phyloP scores from a whole-genome alignment of 2,797 vertebrate species.

The Crocidura indochinensis region DNA sequence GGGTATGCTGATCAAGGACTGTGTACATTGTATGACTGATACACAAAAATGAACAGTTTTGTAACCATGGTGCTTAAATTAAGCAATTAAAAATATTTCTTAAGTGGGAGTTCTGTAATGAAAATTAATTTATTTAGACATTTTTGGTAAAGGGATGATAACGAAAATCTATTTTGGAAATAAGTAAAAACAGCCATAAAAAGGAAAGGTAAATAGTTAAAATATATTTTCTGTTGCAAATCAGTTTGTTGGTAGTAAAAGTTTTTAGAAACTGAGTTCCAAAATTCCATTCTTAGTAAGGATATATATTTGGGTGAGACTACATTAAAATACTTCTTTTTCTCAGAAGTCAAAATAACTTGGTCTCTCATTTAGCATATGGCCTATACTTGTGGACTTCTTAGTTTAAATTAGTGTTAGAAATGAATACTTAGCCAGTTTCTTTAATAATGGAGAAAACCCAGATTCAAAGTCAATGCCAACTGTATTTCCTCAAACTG shows the following conservation, averaged over 20 bases:
- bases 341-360: constrained; percentile 62
- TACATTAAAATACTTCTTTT: constrained; percentile 60
- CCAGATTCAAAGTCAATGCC: constrained; percentile 6
- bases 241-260: constrained; percentile 57
- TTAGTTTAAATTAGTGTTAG: constrained; percentile 22
- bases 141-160: neutral
- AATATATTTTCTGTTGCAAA: constrained; percentile 44
- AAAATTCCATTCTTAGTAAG: constrained; percentile 44
- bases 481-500: neutral
- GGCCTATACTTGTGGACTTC: neutral
- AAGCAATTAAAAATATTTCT: neutral
- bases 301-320: constrained; percentile 29
- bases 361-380: constrained; percentile 43
- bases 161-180: neutral
- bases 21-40: no score
- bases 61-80: no score
- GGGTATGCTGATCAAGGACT: no score
- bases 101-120: neutral
- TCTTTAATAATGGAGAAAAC: constrained; percentile 9
- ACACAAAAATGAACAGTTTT: no score
- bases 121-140: constrained; percentile 11
- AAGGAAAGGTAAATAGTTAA: constrained; percentile 6
- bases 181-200: constrained; percentile 10
- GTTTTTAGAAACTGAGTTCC: constrained; percentile 59
- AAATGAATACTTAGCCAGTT: neutral